A percentile compares a stretch with the other conserved stretches of the same genome.
These are phyloP conservation scores for Aplidium turbinatum DNA, from an alignment of 23 tunicate genomes.

Conservation along the genomic window DNA sequence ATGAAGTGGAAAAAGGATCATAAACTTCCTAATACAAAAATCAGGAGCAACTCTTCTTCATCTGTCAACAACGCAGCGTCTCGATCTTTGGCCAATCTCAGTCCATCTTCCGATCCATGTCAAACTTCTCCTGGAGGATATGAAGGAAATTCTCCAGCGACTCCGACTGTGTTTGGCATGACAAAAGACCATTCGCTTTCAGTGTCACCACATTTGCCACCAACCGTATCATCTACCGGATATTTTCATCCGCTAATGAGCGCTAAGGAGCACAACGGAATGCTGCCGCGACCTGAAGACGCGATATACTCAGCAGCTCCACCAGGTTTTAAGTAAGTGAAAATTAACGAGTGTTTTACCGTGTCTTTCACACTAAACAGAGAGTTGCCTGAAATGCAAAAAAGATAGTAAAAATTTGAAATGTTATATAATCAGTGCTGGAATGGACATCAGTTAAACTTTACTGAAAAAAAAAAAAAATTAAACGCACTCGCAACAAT, in stretches of 20 bases:
- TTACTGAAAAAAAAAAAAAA: too few species aligned
- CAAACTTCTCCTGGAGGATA: conserved; percentile 54
- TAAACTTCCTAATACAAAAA: conserved; percentile 88
- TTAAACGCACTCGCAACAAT: too few species aligned
- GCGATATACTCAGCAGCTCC: conserved; percentile 11
- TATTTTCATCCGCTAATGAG: conserved; percentile 34
- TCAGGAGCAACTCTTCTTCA: conserved; percentile 55
- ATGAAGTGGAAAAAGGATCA: conserved; percentile 98
- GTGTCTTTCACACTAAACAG: too few species aligned
- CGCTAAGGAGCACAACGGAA: conserved; percentile 31
- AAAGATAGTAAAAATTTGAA: too few species aligned
- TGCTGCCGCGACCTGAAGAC: conserved; percentile 12
- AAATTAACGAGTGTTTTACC: not conserved
- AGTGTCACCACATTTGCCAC: conserved; percentile 33
- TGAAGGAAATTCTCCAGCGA: conserved; percentile 48
- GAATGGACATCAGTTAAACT: too few species aligned
- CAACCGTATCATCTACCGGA: conserved; percentile 13
- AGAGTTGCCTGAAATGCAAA: too few species aligned
- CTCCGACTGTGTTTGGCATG: conserved; percentile 36
- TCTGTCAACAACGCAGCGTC: conserved; percentile 31
- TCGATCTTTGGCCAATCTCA: conserved; percentile 42
- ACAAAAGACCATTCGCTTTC: conserved; percentile 19
- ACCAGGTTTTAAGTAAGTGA: conserved; percentile 44
- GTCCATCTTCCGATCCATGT: conserved; percentile 48
- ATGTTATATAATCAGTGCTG: too few species aligned